Conservation (phyloP, 2,888 invertebrate species). For the Cacoxenus indagator region DNA sequence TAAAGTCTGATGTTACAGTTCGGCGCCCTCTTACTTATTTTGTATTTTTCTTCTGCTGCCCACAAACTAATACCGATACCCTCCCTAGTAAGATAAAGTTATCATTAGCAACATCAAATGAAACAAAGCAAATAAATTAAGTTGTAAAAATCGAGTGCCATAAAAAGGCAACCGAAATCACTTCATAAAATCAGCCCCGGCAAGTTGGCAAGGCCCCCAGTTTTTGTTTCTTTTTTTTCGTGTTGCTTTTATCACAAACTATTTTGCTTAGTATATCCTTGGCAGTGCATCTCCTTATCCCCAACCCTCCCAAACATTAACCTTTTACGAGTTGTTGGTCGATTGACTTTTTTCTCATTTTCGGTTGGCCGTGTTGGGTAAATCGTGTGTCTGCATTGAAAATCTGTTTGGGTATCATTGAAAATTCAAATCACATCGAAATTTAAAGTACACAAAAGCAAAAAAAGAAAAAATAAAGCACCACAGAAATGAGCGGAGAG, state of each 20-base stretch:
- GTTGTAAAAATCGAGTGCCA: neutral
- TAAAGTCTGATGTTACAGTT: too few species aligned
- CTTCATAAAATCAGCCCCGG: conserved; percentile 9
- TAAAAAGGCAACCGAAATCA: neutral
- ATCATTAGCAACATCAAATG: conserved; percentile 8
- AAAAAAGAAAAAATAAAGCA: conserved; percentile 38
- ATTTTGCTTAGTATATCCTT: neutral
- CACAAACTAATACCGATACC: neutral
- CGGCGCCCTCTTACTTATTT: too few species aligned
- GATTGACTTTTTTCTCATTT: conserved; percentile 26
- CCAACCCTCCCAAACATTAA: neutral
- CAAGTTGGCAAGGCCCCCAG: too few species aligned
- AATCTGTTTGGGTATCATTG: conserved; percentile 47
- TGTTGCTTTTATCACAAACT: neutral
- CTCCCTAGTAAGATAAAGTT: neutral
- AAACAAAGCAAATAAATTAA: neutral
- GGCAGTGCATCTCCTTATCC: neutral
- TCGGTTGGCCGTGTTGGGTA: neutral
- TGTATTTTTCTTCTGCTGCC: too few species aligned
- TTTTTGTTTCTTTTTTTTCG: neutral
- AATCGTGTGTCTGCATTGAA: conserved; percentile 16
- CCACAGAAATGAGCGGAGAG: too few species aligned
- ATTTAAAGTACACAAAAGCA: conserved; percentile 57
- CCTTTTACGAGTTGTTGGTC: conserved; percentile 46
- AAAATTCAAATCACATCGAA: conserved; percentile 62